phyloP scores from a whole-genome alignment of 2,797 vertebrate species.

The Phoeniculus purpureus region DNA sequence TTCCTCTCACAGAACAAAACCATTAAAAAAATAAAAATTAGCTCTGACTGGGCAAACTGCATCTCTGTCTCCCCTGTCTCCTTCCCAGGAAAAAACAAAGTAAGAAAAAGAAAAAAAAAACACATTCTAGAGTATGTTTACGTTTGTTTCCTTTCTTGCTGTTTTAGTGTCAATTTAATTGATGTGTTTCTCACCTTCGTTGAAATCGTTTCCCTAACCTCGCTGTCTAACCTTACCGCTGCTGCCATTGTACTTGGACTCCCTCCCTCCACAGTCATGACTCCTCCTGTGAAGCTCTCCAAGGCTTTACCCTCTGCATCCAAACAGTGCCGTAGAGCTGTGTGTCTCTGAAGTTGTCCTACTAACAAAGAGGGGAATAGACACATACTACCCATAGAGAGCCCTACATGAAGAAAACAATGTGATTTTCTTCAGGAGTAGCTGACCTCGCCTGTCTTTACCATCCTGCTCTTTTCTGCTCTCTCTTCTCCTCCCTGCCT shows the following conservation, averaged over 20 bases:
- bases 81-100: background rate
- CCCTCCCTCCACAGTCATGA: slow-evolving; percentile 82
- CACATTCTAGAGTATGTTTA: slow-evolving; percentile 88
- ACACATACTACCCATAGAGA: background rate
- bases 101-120: background rate
- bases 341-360: background rate
- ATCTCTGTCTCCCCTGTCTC: background rate
- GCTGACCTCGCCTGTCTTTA: slow-evolving; percentile 64
- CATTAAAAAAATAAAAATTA: background rate
- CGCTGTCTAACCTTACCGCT: slow-evolving; percentile 81
- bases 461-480: slow-evolving; percentile 71
- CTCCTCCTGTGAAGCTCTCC: slow-evolving; percentile 84
- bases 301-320: slow-evolving; percentile 90
- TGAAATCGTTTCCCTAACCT: slow-evolving; percentile 54
- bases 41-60: background rate
- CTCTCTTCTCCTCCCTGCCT: slow-evolving; percentile 76
- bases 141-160: slow-evolving; percentile 69
- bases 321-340: slow-evolving; percentile 54
- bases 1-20: background rate
- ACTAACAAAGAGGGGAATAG: slow-evolving; percentile 60
- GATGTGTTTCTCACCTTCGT: slow-evolving; percentile 73
- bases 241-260: slow-evolving; percentile 95
- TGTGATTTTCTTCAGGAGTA: slow-evolving; percentile 72
- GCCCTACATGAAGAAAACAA: slow-evolving; percentile 56
- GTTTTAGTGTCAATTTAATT: slow-evolving; percentile 78